Conservation (phyloP, 2,797 vertebrate genomes). For the Onychomys arenicola region DNA sequence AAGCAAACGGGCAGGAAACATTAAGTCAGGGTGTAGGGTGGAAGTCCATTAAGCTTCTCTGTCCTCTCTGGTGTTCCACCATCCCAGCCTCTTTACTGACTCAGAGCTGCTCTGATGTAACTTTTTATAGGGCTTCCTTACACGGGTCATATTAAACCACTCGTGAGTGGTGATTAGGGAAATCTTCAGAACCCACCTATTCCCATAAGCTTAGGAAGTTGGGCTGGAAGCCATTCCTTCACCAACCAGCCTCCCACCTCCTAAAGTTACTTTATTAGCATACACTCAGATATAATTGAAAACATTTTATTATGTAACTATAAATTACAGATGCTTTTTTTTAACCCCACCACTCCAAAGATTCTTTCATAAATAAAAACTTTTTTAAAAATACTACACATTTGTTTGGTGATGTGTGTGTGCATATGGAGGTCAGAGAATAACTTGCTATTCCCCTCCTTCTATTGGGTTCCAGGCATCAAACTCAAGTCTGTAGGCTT, state of each 20-base stretch:
- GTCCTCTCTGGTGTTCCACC: fast-evolving
- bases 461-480: neutral
- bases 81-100: fast-evolving
- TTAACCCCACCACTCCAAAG: neutral
- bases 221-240: neutral
- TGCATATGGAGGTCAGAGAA: neutral
- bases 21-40: neutral
- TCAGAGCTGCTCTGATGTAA: neutral
- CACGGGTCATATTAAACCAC: neutral
- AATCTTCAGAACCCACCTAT: neutral
- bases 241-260: neutral
- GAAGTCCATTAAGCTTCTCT: neutral
- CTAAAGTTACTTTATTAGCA: neutral
- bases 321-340: neutral
- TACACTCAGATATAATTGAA: neutral
- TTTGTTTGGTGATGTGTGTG: neutral
- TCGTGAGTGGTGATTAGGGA: neutral
- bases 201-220: neutral
- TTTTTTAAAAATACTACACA: neutral
- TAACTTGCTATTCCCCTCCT: neutral
- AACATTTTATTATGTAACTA: neutral
- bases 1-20: neutral
- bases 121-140: neutral
- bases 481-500: neutral
- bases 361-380: neutral